Evolutionary conservation across 2,113 vertebrate species (phyloP).

Genomic region (Malurus elegans): DNA sequence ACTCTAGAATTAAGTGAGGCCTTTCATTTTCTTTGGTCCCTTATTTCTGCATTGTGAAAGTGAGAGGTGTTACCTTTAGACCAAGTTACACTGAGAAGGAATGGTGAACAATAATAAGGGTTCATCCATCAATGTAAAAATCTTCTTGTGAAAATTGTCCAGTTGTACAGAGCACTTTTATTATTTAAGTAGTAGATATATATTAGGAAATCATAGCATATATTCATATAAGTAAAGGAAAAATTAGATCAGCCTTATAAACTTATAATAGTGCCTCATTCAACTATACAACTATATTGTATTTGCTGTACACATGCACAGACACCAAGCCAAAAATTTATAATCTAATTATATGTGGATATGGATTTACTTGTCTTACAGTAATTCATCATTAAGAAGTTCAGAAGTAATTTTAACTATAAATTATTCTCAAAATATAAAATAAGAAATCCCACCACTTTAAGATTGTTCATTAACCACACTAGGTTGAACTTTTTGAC

Average conservation of each 20-base stretch:
- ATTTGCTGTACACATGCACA: not conserved
- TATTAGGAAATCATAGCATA: not conserved
- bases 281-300: not conserved
- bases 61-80: not conserved
- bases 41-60: not conserved
- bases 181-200: not conserved
- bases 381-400: not conserved
- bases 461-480: not conserved
- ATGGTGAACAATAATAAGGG: not conserved
- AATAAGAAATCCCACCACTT: not conserved
- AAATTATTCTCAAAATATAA: not conserved
- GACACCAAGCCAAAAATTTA: not conserved
- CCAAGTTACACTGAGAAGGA: not conserved
- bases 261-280: not conserved
- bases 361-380: not conserved
- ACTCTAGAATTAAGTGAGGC: not conserved
- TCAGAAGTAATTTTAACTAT: not conserved
- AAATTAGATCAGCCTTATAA: not conserved
- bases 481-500: not conserved
- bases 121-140: not conserved
- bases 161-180: not conserved
- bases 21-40: not conserved
- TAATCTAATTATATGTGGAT: not conserved
- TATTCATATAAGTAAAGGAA: not conserved
- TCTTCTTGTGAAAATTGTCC: not conserved